A percentile compares a stretch with the other conserved stretches of the same genome.
Evolutionary conservation across 2,888 invertebrate genomes (phyloP).

Genomic region (Agriopis aurantiaria): DNA sequence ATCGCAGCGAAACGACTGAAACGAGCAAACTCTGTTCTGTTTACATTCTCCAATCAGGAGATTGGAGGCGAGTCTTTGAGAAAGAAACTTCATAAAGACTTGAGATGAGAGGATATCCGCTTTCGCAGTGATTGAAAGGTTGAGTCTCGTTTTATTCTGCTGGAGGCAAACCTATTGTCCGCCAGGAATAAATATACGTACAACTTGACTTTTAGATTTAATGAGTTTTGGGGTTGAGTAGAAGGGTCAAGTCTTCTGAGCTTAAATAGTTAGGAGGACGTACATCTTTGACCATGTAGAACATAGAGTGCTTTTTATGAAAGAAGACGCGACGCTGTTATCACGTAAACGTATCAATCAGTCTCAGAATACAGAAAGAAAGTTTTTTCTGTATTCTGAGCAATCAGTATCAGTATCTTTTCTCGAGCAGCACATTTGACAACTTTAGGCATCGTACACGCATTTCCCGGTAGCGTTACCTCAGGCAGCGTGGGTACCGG

Average conservation of each 20-base stretch:
- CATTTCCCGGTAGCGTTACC: too few species aligned
- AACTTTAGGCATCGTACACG: too few species aligned
- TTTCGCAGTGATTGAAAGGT: conserved; percentile 38
- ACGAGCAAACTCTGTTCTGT: conserved; percentile 21
- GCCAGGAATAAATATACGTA: conserved; percentile 1
- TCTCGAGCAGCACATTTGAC: too few species aligned
- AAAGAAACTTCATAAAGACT: conserved; percentile 43
- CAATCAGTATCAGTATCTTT: too few species aligned
- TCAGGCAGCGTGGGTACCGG: too few species aligned
- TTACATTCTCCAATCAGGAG: conserved; percentile 34
- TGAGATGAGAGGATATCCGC: conserved; percentile 42
- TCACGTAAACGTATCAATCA: too few species aligned
- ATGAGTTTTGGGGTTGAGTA: conserved; percentile 13
- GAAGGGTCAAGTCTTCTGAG: not conserved
- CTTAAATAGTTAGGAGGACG: not conserved
- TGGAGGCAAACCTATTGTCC: conserved; percentile 10
- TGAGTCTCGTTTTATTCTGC: conserved; percentile 14
- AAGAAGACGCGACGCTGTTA: too few species aligned
- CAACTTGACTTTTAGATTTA: conserved; percentile 19
- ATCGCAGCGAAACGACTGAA: not conserved
- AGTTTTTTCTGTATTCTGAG: too few species aligned
- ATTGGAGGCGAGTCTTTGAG: conserved; percentile 38
- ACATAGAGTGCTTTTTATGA: too few species aligned
- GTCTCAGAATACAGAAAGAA: too few species aligned
- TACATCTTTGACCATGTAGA: too few species aligned